Base-by-base conservation (phyloP, 2,888 invertebrate genomes). In the Epinotia demarniana region DNA sequence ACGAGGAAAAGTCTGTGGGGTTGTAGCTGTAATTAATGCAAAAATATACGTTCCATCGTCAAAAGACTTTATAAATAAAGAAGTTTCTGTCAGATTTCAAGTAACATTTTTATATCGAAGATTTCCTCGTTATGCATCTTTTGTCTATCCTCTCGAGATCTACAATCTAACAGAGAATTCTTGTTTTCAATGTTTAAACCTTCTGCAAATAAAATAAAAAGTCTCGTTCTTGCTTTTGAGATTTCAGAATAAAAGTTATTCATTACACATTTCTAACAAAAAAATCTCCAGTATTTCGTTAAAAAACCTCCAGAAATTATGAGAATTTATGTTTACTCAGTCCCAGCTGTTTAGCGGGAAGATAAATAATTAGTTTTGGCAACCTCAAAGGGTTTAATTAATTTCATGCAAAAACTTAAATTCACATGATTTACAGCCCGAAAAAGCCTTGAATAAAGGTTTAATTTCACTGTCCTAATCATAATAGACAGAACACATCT, bases 331-430 rank as follows among this genome's bases (percentile, higher is more conserved):
- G 16, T 53, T 53, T n/a, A 8, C 53, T 53, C 53, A 53, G n/a
- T n/a, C 53, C 8, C 53, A 53, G 53, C 53, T 53, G 53, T 16
- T 33, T 49, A 49, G 43, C 13, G 13, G 53, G n/a, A 53, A 53
- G n/a, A n/a, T n/a, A n/a, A n/a, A 53, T 53, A 53, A 53, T 53
- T 53, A n/a, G 53, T 53, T 53, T 53, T n/a, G 8, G n/a, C 53
- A n/a, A n/a, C 53, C 53, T 53, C 53, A 53, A 53, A 53, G 53
- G 53, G 6, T 53, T 53, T 53, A 53, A 53, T 53, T 53, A 53
- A 53, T 53, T 53, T 16, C n/a, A 53, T 16, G n/a, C 53, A 53
- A 53, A 49, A 49, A 53, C 16, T 4, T 53, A 49, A n/a, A n/a
- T 8, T 53, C 53, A 53, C 4, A n/a, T 53, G 53, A 53, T 53